These are phyloP conservation scores for Hyppa rectilinea DNA, from an alignment of 2,888 invertebrate species.

Conservation along the genomic window DNA sequence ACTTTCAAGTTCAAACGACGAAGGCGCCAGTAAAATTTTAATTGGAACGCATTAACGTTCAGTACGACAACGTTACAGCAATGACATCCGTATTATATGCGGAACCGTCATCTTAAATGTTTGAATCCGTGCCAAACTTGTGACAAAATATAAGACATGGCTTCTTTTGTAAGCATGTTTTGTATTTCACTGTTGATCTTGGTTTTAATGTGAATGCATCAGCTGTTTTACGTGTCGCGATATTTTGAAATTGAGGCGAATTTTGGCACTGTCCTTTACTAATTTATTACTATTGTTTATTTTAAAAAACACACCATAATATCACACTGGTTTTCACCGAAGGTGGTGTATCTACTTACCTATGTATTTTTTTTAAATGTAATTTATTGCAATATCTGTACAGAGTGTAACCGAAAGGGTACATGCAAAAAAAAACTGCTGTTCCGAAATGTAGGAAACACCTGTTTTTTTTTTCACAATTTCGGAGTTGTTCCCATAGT, in stretches of 20 bases:
- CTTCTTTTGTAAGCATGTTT: conserved; percentile 41
- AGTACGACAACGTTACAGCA: conserved; percentile 27
- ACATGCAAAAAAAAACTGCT: too few species aligned
- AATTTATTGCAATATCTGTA: too few species aligned
- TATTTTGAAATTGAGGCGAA: conserved; percentile 18
- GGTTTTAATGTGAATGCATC: conserved; percentile 45
- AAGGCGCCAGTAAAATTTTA: conserved; percentile 47
- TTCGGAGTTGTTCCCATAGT: too few species aligned
- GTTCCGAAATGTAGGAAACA: too few species aligned
- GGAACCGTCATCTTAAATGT: conserved; percentile 56
- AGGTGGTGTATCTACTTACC: too few species aligned
- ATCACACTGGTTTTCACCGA: too few species aligned
- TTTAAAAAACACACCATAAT: too few species aligned
- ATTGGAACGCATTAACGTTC: conserved; percentile 48
- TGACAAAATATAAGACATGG: conserved; percentile 55
- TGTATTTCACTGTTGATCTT: conserved; percentile 55
- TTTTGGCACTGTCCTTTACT: conserved; percentile 5
- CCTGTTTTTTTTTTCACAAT: too few species aligned
- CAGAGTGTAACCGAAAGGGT: too few species aligned
- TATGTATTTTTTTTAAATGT: too few species aligned
- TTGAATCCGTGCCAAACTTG: conserved; percentile 62
- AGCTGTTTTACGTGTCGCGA: conserved; percentile 39
- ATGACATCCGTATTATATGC: conserved; percentile 61
- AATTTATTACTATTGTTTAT: background rate
- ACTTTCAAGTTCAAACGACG: conserved; percentile 21